Conservation (phyloP, 2,888 invertebrate species). For the Chrysina gloriosa region DNA sequence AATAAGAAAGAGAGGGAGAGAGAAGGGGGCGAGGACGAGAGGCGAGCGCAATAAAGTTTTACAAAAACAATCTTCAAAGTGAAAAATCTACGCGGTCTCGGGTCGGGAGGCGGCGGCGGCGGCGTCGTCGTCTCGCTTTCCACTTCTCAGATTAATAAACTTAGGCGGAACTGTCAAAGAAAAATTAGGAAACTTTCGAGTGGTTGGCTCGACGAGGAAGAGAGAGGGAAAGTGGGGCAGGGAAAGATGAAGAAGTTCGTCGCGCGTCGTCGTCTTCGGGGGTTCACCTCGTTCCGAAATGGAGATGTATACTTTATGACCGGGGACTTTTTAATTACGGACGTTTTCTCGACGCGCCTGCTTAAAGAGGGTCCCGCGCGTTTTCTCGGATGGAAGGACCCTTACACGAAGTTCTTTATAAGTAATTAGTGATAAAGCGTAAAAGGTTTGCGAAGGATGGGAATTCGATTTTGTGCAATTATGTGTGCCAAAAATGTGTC, state of each 20-base stretch:
- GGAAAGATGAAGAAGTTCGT: neutral
- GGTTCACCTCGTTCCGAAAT: slow-evolving; percentile 1
- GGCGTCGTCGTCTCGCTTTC: slow-evolving; percentile 33
- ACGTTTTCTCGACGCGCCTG: neutral
- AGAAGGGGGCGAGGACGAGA: too few relatives aligned
- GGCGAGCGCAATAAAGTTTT: slow-evolving; percentile 50
- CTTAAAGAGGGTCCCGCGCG: neutral
- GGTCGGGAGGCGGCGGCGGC: neutral
- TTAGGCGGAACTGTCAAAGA: slow-evolving; percentile 56
- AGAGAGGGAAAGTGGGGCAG: neutral
- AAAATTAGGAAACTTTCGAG: slow-evolving; percentile 57
- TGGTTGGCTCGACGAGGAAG: slow-evolving; percentile 18
- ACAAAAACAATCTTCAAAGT: slow-evolving; percentile 50
- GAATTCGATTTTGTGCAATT: too few relatives aligned
- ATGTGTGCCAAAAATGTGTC: too few relatives aligned
- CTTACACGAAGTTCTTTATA: slow-evolving; percentile 2
- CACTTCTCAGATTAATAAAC: slow-evolving; percentile 55
- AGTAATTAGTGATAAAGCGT: slow-evolving; percentile 5
- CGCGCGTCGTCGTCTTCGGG: too few relatives aligned
- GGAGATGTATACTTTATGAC: slow-evolving; percentile 7
- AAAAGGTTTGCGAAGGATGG: too few relatives aligned
- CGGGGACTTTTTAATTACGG: slow-evolving; percentile 12
- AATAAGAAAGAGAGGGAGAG: too few relatives aligned
- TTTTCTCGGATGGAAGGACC: too few relatives aligned
- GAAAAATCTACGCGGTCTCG: slow-evolving; percentile 41